Evolutionary conservation across 2,797 vertebrate genomes (phyloP).

Genomic region (Poeciliopsis infans): DNA sequence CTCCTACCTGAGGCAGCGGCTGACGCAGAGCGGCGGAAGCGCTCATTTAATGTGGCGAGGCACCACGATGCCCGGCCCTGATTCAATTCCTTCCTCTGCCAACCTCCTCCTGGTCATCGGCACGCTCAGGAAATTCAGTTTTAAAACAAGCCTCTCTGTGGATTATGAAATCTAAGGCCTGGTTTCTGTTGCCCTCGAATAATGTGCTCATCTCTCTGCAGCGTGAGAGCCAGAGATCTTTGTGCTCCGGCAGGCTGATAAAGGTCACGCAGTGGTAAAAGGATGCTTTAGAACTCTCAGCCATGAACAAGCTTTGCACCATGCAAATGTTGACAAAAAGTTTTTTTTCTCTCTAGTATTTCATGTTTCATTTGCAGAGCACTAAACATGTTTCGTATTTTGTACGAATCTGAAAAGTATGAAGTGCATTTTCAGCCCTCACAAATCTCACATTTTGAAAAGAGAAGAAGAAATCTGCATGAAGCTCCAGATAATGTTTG

Average conservation of each 20-base stretch:
- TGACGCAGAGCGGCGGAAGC: conserved; percentile 23
- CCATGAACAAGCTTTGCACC: conserved; percentile 13
- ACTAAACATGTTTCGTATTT: neutral
- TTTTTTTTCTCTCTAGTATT: neutral
- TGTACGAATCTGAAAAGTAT: neutral
- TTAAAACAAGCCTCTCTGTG: conserved; percentile 7
- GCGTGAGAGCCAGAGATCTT: conserved; percentile 40
- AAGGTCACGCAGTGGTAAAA: conserved; percentile 55
- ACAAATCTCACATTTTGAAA: neutral
- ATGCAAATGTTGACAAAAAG: neutral
- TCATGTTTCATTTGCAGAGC: neutral
- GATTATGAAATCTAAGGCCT: conserved; percentile 36
- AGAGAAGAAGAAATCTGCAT: neutral
- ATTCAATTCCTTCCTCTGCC: conserved; percentile 33
- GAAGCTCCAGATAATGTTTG: neutral
- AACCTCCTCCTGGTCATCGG: neutral
- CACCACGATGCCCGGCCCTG: conserved; percentile 38
- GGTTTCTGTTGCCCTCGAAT: conserved; percentile 21
- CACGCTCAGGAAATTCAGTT: conserved; percentile 16
- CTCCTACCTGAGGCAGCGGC: conserved; percentile 50
- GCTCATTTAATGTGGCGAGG: conserved; percentile 48
- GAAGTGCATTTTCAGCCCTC: neutral
- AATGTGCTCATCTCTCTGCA: conserved; percentile 40
- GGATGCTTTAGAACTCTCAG: conserved; percentile 33
- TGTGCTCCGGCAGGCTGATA: conserved; percentile 45